Base-by-base conservation (phyloP, 2,797 vertebrate species). In the Etheostoma perlongum region DNA sequence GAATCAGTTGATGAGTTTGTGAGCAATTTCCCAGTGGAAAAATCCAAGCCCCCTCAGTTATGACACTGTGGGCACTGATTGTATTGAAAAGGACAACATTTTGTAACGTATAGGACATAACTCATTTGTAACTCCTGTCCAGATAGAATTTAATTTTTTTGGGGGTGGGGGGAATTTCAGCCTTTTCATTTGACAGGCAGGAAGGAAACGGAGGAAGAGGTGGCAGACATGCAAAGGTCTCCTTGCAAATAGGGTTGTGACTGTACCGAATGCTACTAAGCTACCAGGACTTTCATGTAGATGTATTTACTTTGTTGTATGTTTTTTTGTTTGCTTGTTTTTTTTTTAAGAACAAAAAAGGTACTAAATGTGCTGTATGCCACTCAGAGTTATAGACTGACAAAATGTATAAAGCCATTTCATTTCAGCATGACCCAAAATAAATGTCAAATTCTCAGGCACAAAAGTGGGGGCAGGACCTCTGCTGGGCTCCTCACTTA, bases 381-480 rank as follows among this genome's bases (percentile, higher is more conserved):
- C 55, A 27, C 36, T 62, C 18, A 1, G 25, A 14, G 14, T 48
- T 21, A 49, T 2, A 44, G 40, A 23, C 52, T 2, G 36, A 42
- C 23, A 46, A 13, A 67, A n/a, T 65, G 16, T 2, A 57, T 21
- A 30, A 21, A 62, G 69, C 58, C 58, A 52, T 46, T 62, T 48
- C 23, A 40, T 15, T 49, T 58, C 55, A 51, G 19, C 58, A 52
- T 23, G 64, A 54, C 51, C 15, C 16, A 36, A 67, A 65, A 70
- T 74, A 61, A 77, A 68, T 33, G 33, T 59, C 65, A 57, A 23
- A 15, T 65, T 47, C 12, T 9, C 48, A 42, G 54, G 61, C n/a
- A 30, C 40, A n/a, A 11, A 67, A 12, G 36, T 8, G 30, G 23
- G 1, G 27, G 18, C 4, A 2, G 49, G 44, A 27, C 44, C 36